Conservation (phyloP, 2,797 vertebrate genomes). For the Acomys russatus region DNA sequence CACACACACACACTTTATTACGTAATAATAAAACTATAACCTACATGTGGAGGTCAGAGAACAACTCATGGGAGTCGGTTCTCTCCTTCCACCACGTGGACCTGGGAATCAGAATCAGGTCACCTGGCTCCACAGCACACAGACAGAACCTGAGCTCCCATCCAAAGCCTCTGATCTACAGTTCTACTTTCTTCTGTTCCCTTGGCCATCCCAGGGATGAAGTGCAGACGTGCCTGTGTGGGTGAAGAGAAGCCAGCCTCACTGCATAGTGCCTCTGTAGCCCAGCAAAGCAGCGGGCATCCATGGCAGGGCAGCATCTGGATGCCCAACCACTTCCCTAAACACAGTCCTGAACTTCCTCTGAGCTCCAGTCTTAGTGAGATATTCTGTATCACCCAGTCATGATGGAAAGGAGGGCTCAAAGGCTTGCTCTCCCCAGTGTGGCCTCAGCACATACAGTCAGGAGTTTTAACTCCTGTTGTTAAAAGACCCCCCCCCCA, state of each 20-base stretch:
- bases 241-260: not conserved
- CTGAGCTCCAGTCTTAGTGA: not conserved
- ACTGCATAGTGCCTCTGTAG: not conserved
- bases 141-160: not conserved
- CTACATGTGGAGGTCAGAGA: not conserved
- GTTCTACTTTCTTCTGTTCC: not conserved
- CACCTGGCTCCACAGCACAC: not conserved
- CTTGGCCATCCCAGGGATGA: not conserved
- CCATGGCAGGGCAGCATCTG: not conserved
- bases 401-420: not conserved
- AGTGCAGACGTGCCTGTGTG: not conserved
- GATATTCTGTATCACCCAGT: not conserved
- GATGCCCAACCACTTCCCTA: not conserved
- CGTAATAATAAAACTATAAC: not conserved
- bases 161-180: not conserved
- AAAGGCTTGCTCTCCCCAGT: not conserved
- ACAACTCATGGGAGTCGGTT: no score
- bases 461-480: slow-evolving; percentile 8
- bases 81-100: not conserved
- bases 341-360: not conserved
- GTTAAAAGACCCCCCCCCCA: not conserved
- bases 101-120: not conserved
- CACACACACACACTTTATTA: not conserved
- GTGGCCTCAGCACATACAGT: not conserved
- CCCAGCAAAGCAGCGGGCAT: not conserved